These are phyloP conservation scores for Stichodactyla helianthus DNA, from an alignment of 64 coral and sea anemone genomes.

Conservation along the genomic window DNA sequence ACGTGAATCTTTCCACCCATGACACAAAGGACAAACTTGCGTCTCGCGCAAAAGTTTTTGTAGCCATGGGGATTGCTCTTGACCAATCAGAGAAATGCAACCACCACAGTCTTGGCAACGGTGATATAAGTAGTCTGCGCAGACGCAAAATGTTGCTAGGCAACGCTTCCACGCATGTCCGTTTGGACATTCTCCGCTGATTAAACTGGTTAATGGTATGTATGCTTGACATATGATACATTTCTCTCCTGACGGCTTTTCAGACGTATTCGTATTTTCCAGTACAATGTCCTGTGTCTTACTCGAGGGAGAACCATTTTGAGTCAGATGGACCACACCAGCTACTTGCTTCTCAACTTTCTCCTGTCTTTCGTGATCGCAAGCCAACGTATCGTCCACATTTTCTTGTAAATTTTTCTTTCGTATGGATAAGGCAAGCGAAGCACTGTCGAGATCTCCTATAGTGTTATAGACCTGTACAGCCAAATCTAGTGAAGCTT, in stretches of 20 bases:
- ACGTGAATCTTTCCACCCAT: slow-evolving; percentile 11
- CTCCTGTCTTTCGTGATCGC: neutral
- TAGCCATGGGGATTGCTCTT: slow-evolving; percentile 10
- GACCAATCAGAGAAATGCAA: slow-evolving; percentile 16
- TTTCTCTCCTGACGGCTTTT: neutral
- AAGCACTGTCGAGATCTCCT: neutral
- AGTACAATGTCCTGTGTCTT: neutral
- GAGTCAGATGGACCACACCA: neutral
- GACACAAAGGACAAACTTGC: slow-evolving; percentile 3
- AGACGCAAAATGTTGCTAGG: neutral
- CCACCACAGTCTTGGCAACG: slow-evolving; percentile 20
- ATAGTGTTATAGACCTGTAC: neutral
- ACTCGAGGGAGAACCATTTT: neutral
- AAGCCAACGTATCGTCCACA: neutral
- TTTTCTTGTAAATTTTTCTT: neutral
- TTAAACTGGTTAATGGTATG: neutral
- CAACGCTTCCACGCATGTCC: slow-evolving; percentile 16
- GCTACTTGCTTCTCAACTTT: neutral
- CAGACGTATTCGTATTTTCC: neutral
- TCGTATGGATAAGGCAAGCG: neutral
- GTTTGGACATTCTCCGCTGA: neutral
- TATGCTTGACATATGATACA: slow-evolving; percentile 3
- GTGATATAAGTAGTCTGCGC: slow-evolving; percentile 1
- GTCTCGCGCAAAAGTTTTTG: neutral
- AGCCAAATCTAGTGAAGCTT: neutral